Base-by-base conservation (phyloP, 1,140 invertebrate species). In the Ostrea edulis region DNA sequence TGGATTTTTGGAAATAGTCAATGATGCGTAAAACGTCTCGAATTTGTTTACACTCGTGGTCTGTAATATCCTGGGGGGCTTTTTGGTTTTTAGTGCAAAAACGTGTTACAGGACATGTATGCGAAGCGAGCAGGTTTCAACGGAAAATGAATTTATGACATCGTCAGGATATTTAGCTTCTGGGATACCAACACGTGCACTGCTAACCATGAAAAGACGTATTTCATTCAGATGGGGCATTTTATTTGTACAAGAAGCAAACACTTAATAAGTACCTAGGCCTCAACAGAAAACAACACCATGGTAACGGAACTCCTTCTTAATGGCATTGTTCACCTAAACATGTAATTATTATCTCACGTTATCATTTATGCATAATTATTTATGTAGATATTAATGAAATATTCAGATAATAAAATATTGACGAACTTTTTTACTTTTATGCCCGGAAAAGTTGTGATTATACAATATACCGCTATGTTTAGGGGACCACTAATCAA, bases 41-140 rank as follows among this genome's bases (percentile, higher is more conserved):
- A 35, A 77, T 25, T 35, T 62, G 14, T 77, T 68, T 14, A 77
- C 35, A 29, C 8, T 77, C 68, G 25, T 29, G 68, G 25, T 77
- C 14, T 77, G 68, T 35, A 77, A 77, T 77, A 77, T 77, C 68
- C 68, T 25, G 68, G 25, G 68, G 68, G 22, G 25, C 22, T 35
- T 77, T n/a, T 77, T 25, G 14, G 14, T 2, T 62, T 20, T 62
- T 62, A 62, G 55, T 62, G 17, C 55, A 62, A n/a, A 62, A 77
- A 12, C 68, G 25, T 77, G 68, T 29, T 29, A 77, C 29, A 77
- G 29, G 29, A 77, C 68, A 77, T 71, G 22, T 22, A 22, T 77
- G 14, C 54, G 25, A 9, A 77, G 25, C 29, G 68, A 77, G 12
- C 68, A 77, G 68, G 68, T 77, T 77, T 29, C 68, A 29, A 29